Evolutionary conservation across 2,888 invertebrate species (phyloP).

Genomic region (Clepsis dumicolana): DNA sequence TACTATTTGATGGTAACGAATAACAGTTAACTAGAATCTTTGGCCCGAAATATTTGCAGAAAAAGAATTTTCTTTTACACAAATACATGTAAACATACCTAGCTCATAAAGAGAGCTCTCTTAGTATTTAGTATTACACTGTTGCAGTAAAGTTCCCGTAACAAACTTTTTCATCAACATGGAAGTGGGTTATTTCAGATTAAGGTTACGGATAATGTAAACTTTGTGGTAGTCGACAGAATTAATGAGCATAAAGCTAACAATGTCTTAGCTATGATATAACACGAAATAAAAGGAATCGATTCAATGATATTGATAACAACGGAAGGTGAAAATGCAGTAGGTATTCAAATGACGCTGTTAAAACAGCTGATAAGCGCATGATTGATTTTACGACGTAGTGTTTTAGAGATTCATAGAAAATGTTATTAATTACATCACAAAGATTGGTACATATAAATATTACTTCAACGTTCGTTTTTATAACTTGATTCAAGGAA

Average conservation of each 20-base stretch:
- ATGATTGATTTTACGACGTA: not conserved
- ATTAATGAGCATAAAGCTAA: slow-evolving; percentile 55
- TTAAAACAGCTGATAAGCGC: not conserved
- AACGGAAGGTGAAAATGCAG: not conserved
- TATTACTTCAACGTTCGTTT: not conserved
- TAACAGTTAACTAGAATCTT: not conserved
- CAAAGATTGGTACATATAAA: not conserved
- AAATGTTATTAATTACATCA: not conserved
- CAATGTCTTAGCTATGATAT: slow-evolving; percentile 49
- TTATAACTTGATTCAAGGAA: not conserved
- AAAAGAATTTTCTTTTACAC: no score
- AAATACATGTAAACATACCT: no score
- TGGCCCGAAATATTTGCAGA: no score
- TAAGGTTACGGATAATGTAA: slow-evolving; percentile 54
- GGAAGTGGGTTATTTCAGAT: slow-evolving; percentile 54
- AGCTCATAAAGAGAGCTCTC: no score
- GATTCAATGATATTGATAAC: not conserved
- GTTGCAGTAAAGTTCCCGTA: slow-evolving; percentile 19
- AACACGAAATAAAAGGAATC: not conserved
- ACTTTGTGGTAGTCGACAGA: slow-evolving; percentile 53
- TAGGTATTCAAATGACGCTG: not conserved
- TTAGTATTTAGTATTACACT: not conserved
- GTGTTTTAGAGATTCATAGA: not conserved
- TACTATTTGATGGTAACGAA: not conserved
- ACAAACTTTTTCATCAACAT: slow-evolving; percentile 33